Conservation (phyloP, 1,140 invertebrate genomes). For the Lutraria rhynchaena region DNA sequence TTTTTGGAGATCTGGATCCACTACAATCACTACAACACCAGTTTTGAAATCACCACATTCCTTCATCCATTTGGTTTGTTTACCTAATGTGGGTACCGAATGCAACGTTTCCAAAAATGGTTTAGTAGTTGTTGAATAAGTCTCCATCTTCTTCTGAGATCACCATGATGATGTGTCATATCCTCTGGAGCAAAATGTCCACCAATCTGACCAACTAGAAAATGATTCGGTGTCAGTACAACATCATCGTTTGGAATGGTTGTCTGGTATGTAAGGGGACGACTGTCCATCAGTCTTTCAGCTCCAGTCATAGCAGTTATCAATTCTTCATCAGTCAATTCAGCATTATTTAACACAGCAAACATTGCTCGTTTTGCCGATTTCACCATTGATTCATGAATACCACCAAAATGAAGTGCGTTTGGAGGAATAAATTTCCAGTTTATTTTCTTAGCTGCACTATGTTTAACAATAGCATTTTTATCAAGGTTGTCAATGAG, state of each 20-base stretch:
- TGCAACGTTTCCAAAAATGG: slow-evolving; percentile 48
- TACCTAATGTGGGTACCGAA: slow-evolving; percentile 12
- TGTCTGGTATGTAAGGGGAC: slow-evolving; percentile 33
- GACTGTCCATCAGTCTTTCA: slow-evolving; percentile 31
- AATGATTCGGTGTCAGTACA: slow-evolving; percentile 26
- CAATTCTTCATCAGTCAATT: slow-evolving; percentile 51
- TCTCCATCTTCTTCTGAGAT: too few species aligned
- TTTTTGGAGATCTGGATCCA: background rate
- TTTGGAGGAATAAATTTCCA: slow-evolving; percentile 43
- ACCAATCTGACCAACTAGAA: slow-evolving; percentile 1
- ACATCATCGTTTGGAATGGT: slow-evolving; percentile 4
- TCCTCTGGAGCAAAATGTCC: slow-evolving; percentile 1
- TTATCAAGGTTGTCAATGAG: slow-evolving; percentile 12
- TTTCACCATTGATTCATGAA: slow-evolving; percentile 80
- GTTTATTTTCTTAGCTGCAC: background rate
- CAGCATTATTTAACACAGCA: slow-evolving; percentile 21
- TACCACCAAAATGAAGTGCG: slow-evolving; percentile 8
- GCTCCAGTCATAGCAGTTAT: slow-evolving; percentile 35
- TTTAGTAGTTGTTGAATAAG: slow-evolving; percentile 4
- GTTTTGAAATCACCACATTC: background rate
- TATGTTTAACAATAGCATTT: background rate
- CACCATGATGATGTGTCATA: slow-evolving; percentile 7
- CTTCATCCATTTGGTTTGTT: slow-evolving; percentile 5
- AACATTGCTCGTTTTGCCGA: slow-evolving; percentile 70
- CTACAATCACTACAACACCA: slow-evolving; percentile 28